Percentiles rank a stretch among this genome's conserved stretches.
Evolutionary conservation across 2,113 vertebrate genomes (phyloP).

Genomic region (cat (Felis catus)): F.catus_Fca126_mat1.0 CM031421.1:51097501-51098000

Average conservation of each 20-base stretch:
- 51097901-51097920: not conserved
- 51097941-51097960: not conserved
- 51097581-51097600: not conserved
- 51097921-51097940: not conserved
- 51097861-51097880: not conserved
- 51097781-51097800: not conserved
- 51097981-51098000: not conserved
- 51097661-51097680: not conserved
- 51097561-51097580: not conserved
- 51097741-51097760: not conserved
- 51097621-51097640: not conserved
- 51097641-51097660: not conserved
- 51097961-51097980: rapidly evolving
- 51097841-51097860: not conserved
- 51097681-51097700: not conserved
- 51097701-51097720: not conserved
- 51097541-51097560: not conserved
- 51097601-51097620: not conserved
- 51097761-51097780: not conserved
- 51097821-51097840: not conserved
- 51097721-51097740: not conserved
- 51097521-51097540: not conserved
- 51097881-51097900: not conserved
- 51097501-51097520: not conserved
- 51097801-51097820: not conserved